Conservation (phyloP, 2,888 invertebrate genomes). For the Diploptera punctata region DNA sequence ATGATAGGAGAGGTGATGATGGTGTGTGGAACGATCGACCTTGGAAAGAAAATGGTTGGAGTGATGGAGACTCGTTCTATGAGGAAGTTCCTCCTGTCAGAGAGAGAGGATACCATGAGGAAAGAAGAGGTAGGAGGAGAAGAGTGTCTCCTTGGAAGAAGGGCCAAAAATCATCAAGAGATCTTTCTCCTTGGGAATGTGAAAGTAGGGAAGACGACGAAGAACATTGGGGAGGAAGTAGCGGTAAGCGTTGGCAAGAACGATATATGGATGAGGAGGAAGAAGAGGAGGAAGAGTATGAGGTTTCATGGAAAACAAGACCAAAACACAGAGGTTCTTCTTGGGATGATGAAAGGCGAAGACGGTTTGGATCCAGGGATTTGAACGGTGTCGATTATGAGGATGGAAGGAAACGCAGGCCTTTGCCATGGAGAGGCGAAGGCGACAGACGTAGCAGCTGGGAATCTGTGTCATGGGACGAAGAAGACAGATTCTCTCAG, state of each 20-base stretch:
- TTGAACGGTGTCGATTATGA: conserved; percentile 40
- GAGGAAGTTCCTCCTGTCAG: conserved; percentile 45
- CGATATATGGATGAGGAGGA: conserved; percentile 48
- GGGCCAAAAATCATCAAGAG: conserved; percentile 69
- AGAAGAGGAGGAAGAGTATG: conserved; percentile 53
- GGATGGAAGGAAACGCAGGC: conserved; percentile 37
- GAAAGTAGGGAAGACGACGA: conserved; percentile 58
- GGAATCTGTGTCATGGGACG: conserved; percentile 63
- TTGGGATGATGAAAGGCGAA: conserved; percentile 58
- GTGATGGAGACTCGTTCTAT: conserved; percentile 50
- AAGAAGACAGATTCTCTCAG: conserved; percentile 60
- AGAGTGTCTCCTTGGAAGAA: conserved; percentile 50
- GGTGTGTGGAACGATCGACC: conserved; percentile 47
- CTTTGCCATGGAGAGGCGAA: conserved; percentile 50
- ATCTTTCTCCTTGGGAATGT: conserved; percentile 83
- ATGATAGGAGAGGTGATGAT: conserved; percentile 45
- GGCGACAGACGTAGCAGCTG: conserved; percentile 55
- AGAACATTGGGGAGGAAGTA: conserved; percentile 29
- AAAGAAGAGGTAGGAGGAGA: conserved; percentile 48
- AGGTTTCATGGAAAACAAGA: conserved; percentile 59
- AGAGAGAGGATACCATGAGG: conserved; percentile 43
- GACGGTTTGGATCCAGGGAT: conserved; percentile 39
- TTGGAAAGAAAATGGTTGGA: conserved; percentile 50
- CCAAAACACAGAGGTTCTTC: conserved; percentile 59
- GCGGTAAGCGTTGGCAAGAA: conserved; percentile 49